Evolutionary conservation across 2,113 vertebrate genomes (phyloP).

Genomic region (Diphyllodes magnificus): DNA sequence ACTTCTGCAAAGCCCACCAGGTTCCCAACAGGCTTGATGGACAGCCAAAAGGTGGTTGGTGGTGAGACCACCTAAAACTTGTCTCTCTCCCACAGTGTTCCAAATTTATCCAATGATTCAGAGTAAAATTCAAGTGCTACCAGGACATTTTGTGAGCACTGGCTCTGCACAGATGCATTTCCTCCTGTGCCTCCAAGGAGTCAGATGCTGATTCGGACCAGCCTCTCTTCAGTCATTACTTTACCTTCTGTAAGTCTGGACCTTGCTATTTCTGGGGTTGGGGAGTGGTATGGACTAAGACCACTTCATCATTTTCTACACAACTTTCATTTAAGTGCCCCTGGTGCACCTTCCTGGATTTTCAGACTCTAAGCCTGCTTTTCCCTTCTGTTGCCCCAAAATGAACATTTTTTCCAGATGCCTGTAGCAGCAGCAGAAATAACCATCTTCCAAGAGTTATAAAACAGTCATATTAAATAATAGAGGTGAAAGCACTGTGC

Average conservation of each 20-base stretch:
- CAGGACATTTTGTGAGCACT: rapidly evolving
- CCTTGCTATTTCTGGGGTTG: background rate
- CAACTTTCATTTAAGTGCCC: background rate
- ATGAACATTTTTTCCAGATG: background rate
- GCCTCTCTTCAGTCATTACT: background rate
- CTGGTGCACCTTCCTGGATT: background rate
- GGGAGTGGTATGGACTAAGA: background rate
- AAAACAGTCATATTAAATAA: constrained; percentile 66
- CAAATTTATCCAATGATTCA: background rate
- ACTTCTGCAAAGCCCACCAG: background rate
- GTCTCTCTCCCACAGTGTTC: background rate
- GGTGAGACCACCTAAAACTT: background rate
- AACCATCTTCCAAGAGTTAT: constrained; percentile 25
- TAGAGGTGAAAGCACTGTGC: constrained; percentile 50
- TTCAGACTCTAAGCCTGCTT: background rate
- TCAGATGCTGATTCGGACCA: background rate
- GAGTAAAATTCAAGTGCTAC: background rate
- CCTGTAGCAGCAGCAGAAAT: background rate
- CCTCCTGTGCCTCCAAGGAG: background rate
- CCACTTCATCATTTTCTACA: background rate
- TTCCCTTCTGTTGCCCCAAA: background rate
- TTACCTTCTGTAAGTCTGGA: background rate
- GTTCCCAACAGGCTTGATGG: background rate
- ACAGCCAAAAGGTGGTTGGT: background rate
- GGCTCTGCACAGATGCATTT: background rate